Base-by-base conservation (phyloP, 1,140 invertebrate species). In the Achroia grisella region DNA sequence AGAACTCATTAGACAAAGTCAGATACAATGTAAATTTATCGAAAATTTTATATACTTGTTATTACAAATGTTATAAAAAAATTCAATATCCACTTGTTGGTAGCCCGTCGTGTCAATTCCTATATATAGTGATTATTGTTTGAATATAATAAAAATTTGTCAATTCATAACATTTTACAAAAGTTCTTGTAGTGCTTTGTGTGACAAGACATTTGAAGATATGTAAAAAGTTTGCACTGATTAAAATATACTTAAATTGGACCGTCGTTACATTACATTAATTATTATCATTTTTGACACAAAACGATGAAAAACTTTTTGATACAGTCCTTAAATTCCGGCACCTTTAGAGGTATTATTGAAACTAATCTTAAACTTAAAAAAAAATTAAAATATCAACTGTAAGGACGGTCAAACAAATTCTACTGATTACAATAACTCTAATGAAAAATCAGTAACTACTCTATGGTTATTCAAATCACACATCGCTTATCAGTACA, bases 401-500 rank as follows among this genome's bases (percentile, higher is more conserved):
- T 23, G 17, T 23, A 23, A 23, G 17, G 17, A 23, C 17, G 17
- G 36, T 15, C 15, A 23, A 27, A 9, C 8, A 39, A 39, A 39
- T 5, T 17, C 9, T 23, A 23, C 6, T 3, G 2, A 23, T 6
- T 3, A 3, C 2, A 23, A 23, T 3, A 23, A 23, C 17, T 23
- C 17, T 23, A 23, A 3, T 23, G 17, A 23, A 23, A 23, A 23
- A 23, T 23, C 17, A 23, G 6, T 23, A 23, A 34, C 37, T 47
- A 62, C 39, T 50, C 56, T 62, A 59, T 52, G 51, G 54, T 57
- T 63, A 67, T 40, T 62, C 46, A 67, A 67, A 67, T 62, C 60
- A 62, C 56, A 62, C 63, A 56, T 55, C 48, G 54, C 63, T 66
- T 66, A 63, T 58, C 41, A 41, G 37, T 57, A 56, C 44, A 44